Base-by-base conservation (phyloP, 2,888 invertebrate genomes). In the Copidosoma aretas region DNA sequence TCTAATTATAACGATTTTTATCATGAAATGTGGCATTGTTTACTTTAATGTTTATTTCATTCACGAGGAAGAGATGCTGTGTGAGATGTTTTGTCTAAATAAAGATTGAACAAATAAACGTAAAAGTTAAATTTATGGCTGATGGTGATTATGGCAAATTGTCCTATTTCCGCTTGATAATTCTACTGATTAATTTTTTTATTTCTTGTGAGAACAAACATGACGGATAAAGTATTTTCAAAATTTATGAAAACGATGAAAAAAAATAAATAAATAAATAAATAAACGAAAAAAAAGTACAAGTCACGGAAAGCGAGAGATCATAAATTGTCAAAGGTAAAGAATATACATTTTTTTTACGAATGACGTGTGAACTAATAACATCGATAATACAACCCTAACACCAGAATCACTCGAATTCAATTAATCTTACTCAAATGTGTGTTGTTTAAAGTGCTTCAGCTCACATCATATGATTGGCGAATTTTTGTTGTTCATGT, bases 1-100 rank as follows among this genome's bases (percentile, higher is more conserved):
- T 70, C 67, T 67, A 53, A n/a, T n/a, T 52, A 5, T 19, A 25
- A 53, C 58, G 32, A 43, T 71, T 68, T 71, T 63, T 70, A 70
- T 67, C 58, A 8, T 32, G 3, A 32, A 32, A 5, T 32, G 32
- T 32, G 61, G 64, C 68, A 64, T 71, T 73, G 72, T 73, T 75
- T 73, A 64, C 62, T 64, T 71, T 72, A 68, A 71, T 70, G 52
- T 61, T 68, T 70, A 60, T 70, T 66, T 70, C 68, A 64, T 68
- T 74, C 73, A 64, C 72, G 74, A 71, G 72, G 32, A 3, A 32
- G 32, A 32, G 3, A 72, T 69, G 75, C 74, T 79, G 76, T 81
- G 81, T 81, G 80, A 80, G 77, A 80, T n/a, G n/a, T 79, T 69
- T 68, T 68, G 77, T 75, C 72, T 80, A 77, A 80, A 81, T 79